Evolutionary conservation across 2,797 vertebrate species (phyloP).

Genomic region (Oreochromis grahami): DNA sequence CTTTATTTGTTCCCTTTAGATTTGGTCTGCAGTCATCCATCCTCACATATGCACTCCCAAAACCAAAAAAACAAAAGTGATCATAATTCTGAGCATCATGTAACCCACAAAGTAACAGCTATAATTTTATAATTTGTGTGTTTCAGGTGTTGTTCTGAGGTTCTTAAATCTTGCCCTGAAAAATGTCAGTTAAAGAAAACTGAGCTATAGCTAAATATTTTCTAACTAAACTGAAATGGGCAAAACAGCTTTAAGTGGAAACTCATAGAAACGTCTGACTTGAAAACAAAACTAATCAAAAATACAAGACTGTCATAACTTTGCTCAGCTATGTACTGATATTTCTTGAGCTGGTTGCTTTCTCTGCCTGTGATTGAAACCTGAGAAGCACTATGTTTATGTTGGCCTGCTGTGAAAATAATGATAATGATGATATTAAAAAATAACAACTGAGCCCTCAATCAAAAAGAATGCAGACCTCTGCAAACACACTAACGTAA

Average conservation of each 20-base stretch:
- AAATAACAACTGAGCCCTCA: slow-evolving; percentile 2
- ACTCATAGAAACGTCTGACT: not conserved
- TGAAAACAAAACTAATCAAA: not conserved
- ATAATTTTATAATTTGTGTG: rapidly evolving
- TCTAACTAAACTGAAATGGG: not conserved
- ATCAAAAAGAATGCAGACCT: slow-evolving; percentile 31
- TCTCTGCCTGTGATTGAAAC: slow-evolving; percentile 49
- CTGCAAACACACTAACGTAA: slow-evolving; percentile 43
- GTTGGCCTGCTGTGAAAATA: slow-evolving; percentile 9
- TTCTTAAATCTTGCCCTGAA: not conserved
- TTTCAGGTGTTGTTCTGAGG: not conserved
- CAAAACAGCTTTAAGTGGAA: not conserved
- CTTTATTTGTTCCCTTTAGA: not conserved
- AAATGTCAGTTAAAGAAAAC: not conserved
- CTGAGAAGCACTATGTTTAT: slow-evolving; percentile 43
- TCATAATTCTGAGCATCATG: not conserved
- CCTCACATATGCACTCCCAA: not conserved
- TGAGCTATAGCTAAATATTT: not conserved
- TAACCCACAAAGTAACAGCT: not conserved
- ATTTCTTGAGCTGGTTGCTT: not conserved
- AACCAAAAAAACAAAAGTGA: not conserved
- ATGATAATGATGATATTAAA: not conserved
- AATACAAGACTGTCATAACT: not conserved
- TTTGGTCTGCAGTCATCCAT: not conserved
- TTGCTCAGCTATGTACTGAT: not conserved